Percentiles rank a stretch among this genome's conserved stretches.
Conservation (phyloP, 2,797 vertebrate genomes). For the Anguilla obscura region DNA sequence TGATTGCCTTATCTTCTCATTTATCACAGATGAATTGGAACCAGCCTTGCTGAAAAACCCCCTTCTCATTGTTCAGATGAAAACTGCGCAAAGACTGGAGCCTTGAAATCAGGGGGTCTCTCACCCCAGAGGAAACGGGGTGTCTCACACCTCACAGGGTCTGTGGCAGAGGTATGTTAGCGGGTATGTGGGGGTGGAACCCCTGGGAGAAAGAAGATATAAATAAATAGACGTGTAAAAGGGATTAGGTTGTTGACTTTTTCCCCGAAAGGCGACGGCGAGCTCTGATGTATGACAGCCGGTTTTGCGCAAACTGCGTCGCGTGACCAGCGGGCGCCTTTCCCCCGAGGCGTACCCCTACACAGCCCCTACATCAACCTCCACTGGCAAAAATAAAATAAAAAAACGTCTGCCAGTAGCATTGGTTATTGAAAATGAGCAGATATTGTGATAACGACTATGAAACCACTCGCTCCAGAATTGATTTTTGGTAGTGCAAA, state of each 20-base stretch:
- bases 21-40: constrained; percentile 96
- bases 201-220: constrained; percentile 23
- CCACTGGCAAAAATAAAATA: background rate
- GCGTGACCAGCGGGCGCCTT: constrained; percentile 40
- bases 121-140: constrained; percentile 54
- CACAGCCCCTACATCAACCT: background rate
- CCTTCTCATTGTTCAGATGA: constrained; percentile 81
- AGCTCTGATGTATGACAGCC: constrained; percentile 52
- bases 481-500: background rate
- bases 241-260: constrained; percentile 49
- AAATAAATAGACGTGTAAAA: constrained; percentile 39
- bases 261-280: constrained; percentile 46
- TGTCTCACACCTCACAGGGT: constrained; percentile 37
- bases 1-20: constrained; percentile 97
- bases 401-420: background rate
- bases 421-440: background rate
- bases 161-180: constrained; percentile 38
- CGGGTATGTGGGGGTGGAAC: constrained; percentile 23
- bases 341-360: constrained; percentile 39
- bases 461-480: background rate
- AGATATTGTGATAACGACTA: background rate
- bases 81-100: constrained; percentile 70
- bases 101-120: constrained; percentile 59
- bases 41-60: constrained; percentile 93
- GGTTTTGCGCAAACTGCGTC: constrained; percentile 42